Conservation (phyloP, 2,888 invertebrate genomes). For the Sarcophaga rosellei region DNA sequence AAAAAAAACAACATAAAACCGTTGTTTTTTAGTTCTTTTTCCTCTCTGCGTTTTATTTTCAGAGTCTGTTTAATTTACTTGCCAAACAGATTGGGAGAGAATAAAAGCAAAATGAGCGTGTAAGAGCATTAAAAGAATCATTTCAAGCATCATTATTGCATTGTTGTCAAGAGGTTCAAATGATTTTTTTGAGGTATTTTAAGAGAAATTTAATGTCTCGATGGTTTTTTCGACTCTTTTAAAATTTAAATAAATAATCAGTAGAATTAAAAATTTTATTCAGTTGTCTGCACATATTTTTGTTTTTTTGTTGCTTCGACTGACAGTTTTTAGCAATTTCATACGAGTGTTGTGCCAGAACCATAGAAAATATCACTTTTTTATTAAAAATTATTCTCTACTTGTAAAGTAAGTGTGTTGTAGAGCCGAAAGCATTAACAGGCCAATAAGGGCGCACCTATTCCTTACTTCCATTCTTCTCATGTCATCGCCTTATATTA, state of each 20-base stretch:
- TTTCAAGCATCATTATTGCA: neutral
- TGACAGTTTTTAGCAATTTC: no score
- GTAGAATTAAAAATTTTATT: no score
- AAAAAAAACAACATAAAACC: conserved; percentile 11
- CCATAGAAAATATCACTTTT: no score
- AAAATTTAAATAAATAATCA: neutral
- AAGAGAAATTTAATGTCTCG: neutral
- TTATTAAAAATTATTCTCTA: no score
- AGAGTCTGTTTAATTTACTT: conserved; percentile 1
- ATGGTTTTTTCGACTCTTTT: neutral
- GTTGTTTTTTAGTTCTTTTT: neutral
- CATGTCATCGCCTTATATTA: no score
- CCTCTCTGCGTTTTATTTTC: neutral
- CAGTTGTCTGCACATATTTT: no score
- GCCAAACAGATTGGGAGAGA: neutral
- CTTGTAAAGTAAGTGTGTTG: no score
- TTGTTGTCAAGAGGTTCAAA: neutral
- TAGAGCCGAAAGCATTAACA: no score
- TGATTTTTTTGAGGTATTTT: neutral
- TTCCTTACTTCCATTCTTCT: no score
- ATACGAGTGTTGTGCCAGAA: no score
- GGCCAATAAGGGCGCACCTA: no score
- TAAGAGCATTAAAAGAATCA: neutral
- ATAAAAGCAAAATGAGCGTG: neutral
- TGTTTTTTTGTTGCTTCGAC: no score